Evolutionary conservation across 2,888 invertebrate species (phyloP), one percentile per base, ranked within the genome.

Genomic region (Chrysina gloriosa): DNA sequence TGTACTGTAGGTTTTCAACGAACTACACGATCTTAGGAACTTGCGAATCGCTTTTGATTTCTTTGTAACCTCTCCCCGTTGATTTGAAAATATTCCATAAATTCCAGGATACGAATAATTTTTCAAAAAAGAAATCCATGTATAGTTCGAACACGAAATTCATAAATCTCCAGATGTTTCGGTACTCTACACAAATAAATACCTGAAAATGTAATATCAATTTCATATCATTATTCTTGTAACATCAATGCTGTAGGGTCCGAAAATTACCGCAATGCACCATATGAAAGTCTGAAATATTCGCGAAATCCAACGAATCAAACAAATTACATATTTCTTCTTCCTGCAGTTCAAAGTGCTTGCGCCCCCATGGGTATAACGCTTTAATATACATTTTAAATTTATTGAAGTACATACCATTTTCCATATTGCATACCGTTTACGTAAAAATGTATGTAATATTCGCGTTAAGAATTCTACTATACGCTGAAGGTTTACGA

Each of bases 1-100:
- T 4, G 7, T 36, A 36, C 48, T 14, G 14, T 39, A 39, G 39
- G 23, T 48, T 11, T 25, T n/a, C 9, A 21, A n/a, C 21, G 48
- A n/a, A 23, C 2, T 25, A 5, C 25, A 23, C 23, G 11, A 25
- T 48, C 48, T 48, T 48, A 48, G 25, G 25, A 48, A 48, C n/a
- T 48, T 23, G 25, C 11, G 11, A 11, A 48, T 48, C 48, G 48
- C 48, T 23, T 48, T 48, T 5, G 21, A 25, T 48, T 48, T 48
- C 11, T 23, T 48, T 48, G n/a, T 11, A 48, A 48, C 21, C 3
- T 5, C 25, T n/a, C 36, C n/a, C 36, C 6, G 36, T 36, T 7
- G n/a, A n/a, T n/a, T n/a, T n/a, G n/a, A n/a, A n/a, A n/a, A n/a
- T n/a, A n/a, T n/a, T n/a, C n/a, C n/a, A n/a, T n/a, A n/a, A n/a